Evolutionary conservation across 2,888 invertebrate species (phyloP).

Genomic region (Drosophila sordidapex): DNA sequence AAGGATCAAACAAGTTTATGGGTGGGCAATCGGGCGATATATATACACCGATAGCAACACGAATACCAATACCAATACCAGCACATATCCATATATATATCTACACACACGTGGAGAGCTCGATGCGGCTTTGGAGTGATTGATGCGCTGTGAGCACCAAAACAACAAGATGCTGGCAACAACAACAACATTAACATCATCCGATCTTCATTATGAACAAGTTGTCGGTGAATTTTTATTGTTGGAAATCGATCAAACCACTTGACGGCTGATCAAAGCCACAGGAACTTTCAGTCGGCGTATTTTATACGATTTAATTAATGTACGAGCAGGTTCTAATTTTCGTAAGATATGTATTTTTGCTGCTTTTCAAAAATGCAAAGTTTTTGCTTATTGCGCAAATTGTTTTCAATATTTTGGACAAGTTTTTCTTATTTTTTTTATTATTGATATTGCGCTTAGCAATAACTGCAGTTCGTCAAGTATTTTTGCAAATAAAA

Average conservation of each 20-base stretch:
- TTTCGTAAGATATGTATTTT: conserved; percentile 42
- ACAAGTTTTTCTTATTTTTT: too few relatives aligned
- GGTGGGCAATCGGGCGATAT: conserved; percentile 59
- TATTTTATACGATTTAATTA: conserved; percentile 75
- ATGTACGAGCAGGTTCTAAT: conserved; percentile 38
- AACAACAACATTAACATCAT: conserved; percentile 15
- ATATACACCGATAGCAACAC: conserved; percentile 2
- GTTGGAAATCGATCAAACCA: conserved; percentile 75
- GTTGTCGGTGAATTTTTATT: conserved; percentile 73
- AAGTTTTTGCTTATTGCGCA: not conserved
- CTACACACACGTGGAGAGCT: conserved; percentile 4
- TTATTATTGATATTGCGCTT: not conserved
- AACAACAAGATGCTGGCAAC: conserved; percentile 46
- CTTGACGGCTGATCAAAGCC: conserved; percentile 78
- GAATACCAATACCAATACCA: not conserved
- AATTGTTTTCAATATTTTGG: conserved; percentile 28
- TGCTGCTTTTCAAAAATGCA: conserved; percentile 25
- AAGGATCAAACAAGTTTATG: conserved; percentile 80
- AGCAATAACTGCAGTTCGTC: not conserved
- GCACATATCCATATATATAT: not conserved
- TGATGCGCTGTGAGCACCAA: conserved; percentile 65
- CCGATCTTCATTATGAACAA: conserved; percentile 70
- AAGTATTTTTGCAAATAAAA: not conserved
- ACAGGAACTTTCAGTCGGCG: conserved; percentile 53
- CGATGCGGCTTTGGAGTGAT: conserved; percentile 62